Evolutionary conservation across 2,888 invertebrate species (phyloP).

Genomic region (Macroteleia sp.): DNA sequence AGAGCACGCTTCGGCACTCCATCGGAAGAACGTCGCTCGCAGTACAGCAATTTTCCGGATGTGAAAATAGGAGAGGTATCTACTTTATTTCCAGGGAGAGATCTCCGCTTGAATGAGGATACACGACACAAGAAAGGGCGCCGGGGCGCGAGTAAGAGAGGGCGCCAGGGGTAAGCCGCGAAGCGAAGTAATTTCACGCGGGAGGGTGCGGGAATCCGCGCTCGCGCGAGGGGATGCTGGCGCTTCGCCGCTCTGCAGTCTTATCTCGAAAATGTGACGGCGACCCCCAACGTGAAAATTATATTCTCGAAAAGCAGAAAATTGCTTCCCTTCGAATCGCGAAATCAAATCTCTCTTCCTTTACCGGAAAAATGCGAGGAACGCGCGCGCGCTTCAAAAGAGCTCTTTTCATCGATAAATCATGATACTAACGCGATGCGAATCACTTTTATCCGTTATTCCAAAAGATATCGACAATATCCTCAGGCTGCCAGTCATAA

Average conservation of each 20-base stretch:
- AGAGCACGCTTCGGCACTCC: slow-evolving; percentile 65
- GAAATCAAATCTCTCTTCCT: slow-evolving; percentile 65
- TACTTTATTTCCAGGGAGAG: slow-evolving; percentile 81
- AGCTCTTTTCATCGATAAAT: slow-evolving; percentile 52
- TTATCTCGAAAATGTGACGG: slow-evolving; percentile 78
- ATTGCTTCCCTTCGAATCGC: slow-evolving; percentile 73
- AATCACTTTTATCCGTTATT: slow-evolving; percentile 59
- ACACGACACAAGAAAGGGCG: slow-evolving; percentile 75
- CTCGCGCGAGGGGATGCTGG: slow-evolving; percentile 42
- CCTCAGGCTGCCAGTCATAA: slow-evolving; percentile 18
- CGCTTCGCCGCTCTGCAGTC: slow-evolving; percentile 69
- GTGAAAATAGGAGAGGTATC: slow-evolving; percentile 82
- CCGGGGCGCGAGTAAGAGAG: slow-evolving; percentile 34
- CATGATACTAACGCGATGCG: slow-evolving; percentile 58
- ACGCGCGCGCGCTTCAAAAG: slow-evolving; percentile 39
- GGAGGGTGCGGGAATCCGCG: slow-evolving; percentile 73
- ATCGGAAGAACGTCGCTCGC: slow-evolving; percentile 66
- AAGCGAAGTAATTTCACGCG: slow-evolving; percentile 84
- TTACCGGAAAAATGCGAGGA: slow-evolving; percentile 59
- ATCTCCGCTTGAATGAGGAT: slow-evolving; percentile 81
- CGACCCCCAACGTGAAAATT: slow-evolving; percentile 77
- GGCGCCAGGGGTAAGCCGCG: slow-evolving; percentile 82
- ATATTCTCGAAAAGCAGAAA: slow-evolving; percentile 80
- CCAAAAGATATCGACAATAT: slow-evolving; percentile 51
- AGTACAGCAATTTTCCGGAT: slow-evolving; percentile 81